Base-by-base conservation (phyloP, 1,140 invertebrate species). In the Zaprionus capensis region DNA sequence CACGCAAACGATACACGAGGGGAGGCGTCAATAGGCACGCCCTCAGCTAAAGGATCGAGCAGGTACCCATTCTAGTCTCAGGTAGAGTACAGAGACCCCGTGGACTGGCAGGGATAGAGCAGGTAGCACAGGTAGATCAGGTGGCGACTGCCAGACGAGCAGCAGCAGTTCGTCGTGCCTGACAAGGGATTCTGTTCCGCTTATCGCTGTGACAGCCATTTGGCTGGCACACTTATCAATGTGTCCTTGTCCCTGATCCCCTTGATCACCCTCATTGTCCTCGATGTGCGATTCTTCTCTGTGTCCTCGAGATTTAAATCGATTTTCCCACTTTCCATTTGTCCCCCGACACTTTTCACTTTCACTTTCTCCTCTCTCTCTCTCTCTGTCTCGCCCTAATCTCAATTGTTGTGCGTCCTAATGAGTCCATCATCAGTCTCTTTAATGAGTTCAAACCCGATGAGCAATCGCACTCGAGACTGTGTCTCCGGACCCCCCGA, bases 331-430 rank as follows among this genome's bases (percentile, higher is more conserved):
- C 46, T 51, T 24, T 51, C 46, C 46, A 51, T 53, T 51, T 55
- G 2, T 20, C 22, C 26, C 17, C 15, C 17, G 36, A 15, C 41
- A 34, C 55, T 76, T 73, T 76, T 74, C 83, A 87, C 82, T 80
- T 87, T 86, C 24, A 57, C 58, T 56, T 58, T 11, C 34, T 6
- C 53, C 71, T 71, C 28, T 22, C 28, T 26, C 9, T 17, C 31
- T 24, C 17, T 31, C 20, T 22, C 28, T 38, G 6, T 20, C 31
- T 22, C 17, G 26, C 20, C 31, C 20, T 63, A 71, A 51, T 73
- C 28, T n/a, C 17, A 26, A 36, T 67, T 67, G 31, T 28, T 28
- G 22, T 38, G 38, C 7, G n/a, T 65, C 70, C 41, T 58, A 66
- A 71, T 71, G 70, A 70, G 58, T 22, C 22, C 46, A 70, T 70